Evolutionary conservation across 2,113 vertebrate genomes (phyloP), one percentile per base, ranked within the genome.

Genomic region (Spheniscus mendiculus): DNA sequence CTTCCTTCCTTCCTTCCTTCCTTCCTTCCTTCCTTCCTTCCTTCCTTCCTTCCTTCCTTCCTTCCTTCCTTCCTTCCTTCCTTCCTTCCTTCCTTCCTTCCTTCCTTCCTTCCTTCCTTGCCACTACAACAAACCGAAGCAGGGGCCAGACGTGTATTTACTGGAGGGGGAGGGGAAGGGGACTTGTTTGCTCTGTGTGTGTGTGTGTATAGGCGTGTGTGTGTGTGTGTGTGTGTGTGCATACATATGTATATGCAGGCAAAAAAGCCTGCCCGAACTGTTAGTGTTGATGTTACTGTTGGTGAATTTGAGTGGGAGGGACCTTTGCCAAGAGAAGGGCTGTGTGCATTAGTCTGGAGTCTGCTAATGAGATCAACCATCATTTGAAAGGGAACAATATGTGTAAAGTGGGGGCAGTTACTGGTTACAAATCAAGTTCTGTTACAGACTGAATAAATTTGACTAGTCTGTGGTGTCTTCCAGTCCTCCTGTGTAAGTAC

Each of bases 111-210:
- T 15, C 38, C 47, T 26, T 42, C 12, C 8, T 36, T 36, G 90
- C 25, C 61, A 82, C 94, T 95, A 90, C 96, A 94, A 94, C 83
- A 97, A 94, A 83, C 83, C 55, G 62, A 84, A 88, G 72, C 72
- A 83, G 97, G 83, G 93, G 83, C 94, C 89, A 95, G 81, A 93
- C 96, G 34, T 53, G 94, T 83, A 94, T 97, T 97, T 91, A 91
- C 82, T 38, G 82, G 91, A 83, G 85, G 89, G 94, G 92, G 90
- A 89, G 94, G 95, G 89, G 93, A 97, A 83, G 63, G 32, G 81
- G 94, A 95, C 94, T 97, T 95, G 96, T 91, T 95, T 94, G 92
- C 82, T 93, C 58, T 50, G 14, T 69, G 77, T 87, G 76, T 90
- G 76, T 90, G 71, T 34, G 66, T 12, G 40, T 23, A 42, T 12